Evolutionary conservation across 2,797 vertebrate species (phyloP).

Genomic region (Sternarchorhynchus goeldii): DNA sequence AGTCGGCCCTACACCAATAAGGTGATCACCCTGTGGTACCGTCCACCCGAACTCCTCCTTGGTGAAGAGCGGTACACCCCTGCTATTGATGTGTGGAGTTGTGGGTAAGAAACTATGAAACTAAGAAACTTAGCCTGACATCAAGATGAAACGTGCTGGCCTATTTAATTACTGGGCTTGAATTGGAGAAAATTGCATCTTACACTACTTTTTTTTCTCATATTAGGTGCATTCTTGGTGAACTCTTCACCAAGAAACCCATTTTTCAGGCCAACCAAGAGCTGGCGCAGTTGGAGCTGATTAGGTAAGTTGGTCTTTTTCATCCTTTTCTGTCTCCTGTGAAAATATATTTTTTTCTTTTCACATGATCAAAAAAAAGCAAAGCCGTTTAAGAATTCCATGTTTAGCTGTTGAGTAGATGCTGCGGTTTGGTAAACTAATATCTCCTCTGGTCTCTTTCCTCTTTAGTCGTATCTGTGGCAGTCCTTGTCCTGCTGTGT

Average conservation of each 20-base stretch:
- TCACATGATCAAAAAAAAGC: background rate
- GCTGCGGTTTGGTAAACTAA: background rate
- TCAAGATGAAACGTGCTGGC: background rate
- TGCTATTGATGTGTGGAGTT: conserved; percentile 99
- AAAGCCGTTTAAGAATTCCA: background rate
- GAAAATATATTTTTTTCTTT: background rate
- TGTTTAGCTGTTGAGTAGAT: background rate
- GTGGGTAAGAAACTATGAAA: conserved; percentile 85
- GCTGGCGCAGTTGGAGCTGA: conserved; percentile 94
- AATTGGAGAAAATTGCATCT: background rate
- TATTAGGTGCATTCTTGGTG: conserved; percentile 93
- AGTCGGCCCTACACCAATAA: conserved; percentile 99
- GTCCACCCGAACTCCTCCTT: conserved; percentile 93
- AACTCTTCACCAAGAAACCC: conserved; percentile 98
- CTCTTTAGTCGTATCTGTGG: conserved; percentile 90
- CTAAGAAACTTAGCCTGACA: background rate
- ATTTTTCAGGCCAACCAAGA: conserved; percentile 99
- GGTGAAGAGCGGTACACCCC: conserved; percentile 97
- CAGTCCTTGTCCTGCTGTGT: conserved; percentile 95
- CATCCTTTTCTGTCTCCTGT: background rate
- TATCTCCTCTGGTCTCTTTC: conserved; percentile 16
- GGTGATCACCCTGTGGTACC: conserved; percentile 99
- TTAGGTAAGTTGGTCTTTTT: conserved; percentile 78
- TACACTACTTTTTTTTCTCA: background rate
- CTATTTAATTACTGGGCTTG: conserved; percentile 12